Conservation (phyloP, 2,797 vertebrate genomes). For the Carcharodon carcharias region DNA sequence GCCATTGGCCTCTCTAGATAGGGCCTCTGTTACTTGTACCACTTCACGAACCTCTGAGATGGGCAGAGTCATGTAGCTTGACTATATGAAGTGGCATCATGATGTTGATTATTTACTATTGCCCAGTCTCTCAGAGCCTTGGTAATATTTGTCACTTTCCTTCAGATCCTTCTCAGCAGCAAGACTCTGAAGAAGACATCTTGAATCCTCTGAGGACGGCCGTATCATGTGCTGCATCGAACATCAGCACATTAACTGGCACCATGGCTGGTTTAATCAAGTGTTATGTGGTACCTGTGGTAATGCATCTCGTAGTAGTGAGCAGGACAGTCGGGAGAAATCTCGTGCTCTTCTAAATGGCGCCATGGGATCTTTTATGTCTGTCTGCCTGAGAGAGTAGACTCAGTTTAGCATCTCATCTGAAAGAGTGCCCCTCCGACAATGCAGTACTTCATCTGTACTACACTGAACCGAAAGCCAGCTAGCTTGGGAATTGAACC, state of each 20-base stretch:
- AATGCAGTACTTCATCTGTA: background rate
- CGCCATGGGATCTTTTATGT: too few species aligned
- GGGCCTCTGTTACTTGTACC: background rate
- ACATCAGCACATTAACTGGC: background rate
- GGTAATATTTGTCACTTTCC: background rate
- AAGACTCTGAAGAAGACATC: background rate
- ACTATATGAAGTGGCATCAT: background rate
- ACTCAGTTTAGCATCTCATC: too few species aligned
- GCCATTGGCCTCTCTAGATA: background rate
- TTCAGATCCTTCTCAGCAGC: background rate
- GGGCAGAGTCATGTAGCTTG: background rate
- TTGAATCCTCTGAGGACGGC: background rate
- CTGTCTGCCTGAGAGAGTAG: too few species aligned
- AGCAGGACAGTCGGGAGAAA: background rate
- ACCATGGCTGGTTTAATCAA: background rate
- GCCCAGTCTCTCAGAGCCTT: background rate
- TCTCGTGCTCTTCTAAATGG: background rate
- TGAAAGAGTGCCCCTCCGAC: background rate
- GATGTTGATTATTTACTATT: background rate
- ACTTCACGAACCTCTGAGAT: background rate
- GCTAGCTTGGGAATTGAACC: background rate
- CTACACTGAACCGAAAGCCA: background rate
- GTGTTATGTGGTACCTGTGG: background rate
- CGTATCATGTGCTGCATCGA: background rate
- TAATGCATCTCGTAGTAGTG: background rate